Conservation (phyloP, 2,888 invertebrate species). For the Orthonevra nobilis region DNA sequence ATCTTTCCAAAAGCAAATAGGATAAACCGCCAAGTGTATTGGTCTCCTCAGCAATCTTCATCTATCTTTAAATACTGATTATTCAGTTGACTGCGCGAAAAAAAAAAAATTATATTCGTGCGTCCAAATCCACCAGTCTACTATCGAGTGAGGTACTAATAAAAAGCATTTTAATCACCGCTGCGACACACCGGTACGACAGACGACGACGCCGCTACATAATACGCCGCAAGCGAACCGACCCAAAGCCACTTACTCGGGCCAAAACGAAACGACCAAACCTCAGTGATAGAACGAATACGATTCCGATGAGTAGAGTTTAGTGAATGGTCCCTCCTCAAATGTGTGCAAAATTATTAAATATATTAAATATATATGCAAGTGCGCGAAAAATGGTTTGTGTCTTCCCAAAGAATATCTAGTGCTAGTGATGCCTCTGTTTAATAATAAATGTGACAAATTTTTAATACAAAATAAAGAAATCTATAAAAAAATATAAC, state of each 20-base stretch:
- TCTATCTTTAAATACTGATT: constrained; percentile 69
- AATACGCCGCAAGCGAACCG: constrained; percentile 39
- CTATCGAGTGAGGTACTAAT: constrained; percentile 48
- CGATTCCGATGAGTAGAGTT: constrained; percentile 71
- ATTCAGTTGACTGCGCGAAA: constrained; percentile 67
- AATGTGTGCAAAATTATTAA: constrained; percentile 35
- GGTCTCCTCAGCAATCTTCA: constrained; percentile 53
- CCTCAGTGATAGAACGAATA: constrained; percentile 72
- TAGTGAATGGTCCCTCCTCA: constrained; percentile 53
- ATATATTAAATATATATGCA: constrained; percentile 9
- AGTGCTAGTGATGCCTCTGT: constrained; percentile 65
- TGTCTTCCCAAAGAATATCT: constrained; percentile 1
- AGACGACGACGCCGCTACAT: no score
- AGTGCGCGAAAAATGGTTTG: constrained; percentile 47
- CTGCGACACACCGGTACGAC: constrained; percentile 63
- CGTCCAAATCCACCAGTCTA: constrained; percentile 34
- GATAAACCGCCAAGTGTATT: constrained; percentile 51
- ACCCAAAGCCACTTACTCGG: constrained; percentile 62
- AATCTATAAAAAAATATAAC: constrained; percentile 6
- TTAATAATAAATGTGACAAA: constrained; percentile 65
- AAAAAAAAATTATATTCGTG: no score
- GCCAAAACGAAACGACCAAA: constrained; percentile 49
- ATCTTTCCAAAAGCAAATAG: constrained; percentile 55
- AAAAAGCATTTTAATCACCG: constrained; percentile 54
- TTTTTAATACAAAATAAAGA: constrained; percentile 22